phyloP scores from a whole-genome alignment of 2,888 invertebrate species.

The Trypoxylon attenuatum region DNA sequence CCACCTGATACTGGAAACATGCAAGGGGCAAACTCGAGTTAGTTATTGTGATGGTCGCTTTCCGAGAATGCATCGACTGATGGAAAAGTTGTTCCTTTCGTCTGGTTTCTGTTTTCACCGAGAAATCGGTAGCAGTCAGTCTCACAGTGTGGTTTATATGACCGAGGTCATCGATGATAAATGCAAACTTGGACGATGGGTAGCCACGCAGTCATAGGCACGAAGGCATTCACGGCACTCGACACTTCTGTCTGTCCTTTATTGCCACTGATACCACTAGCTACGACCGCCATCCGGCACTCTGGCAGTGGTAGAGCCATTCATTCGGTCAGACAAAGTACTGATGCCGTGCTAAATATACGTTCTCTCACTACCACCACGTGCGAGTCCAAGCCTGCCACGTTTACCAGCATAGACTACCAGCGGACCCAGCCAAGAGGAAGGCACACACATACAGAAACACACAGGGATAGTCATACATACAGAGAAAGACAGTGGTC shows the following conservation, averaged over 20 bases:
- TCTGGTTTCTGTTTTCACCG: no score
- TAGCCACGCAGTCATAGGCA: slow-evolving; percentile 15
- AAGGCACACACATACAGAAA: no score
- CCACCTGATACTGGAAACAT: no score
- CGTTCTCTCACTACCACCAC: slow-evolving; percentile 48
- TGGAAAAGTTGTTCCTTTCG: no score
- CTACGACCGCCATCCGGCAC: slow-evolving; percentile 54
- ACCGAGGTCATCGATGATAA: neutral
- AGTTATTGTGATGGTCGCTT: no score
- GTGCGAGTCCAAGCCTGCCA: neutral
- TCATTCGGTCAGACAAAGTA: slow-evolving; percentile 68
- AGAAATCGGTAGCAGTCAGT: no score
- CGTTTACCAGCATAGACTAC: neutral
- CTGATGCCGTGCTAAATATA: slow-evolving; percentile 67
- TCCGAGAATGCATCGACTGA: no score
- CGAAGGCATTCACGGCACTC: slow-evolving; percentile 26
- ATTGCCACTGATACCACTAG: slow-evolving; percentile 53
- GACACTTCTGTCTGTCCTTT: slow-evolving; percentile 56
- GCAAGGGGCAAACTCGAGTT: no score
- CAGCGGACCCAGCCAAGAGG: neutral
- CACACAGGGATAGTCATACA: no score
- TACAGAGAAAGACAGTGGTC: neutral
- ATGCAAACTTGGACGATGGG: neutral
- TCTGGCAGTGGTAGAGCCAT: slow-evolving; percentile 54
- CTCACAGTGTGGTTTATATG: no score